Base-by-base conservation (phyloP, 2,797 vertebrate species). In the Malurus leucopterus region DNA sequence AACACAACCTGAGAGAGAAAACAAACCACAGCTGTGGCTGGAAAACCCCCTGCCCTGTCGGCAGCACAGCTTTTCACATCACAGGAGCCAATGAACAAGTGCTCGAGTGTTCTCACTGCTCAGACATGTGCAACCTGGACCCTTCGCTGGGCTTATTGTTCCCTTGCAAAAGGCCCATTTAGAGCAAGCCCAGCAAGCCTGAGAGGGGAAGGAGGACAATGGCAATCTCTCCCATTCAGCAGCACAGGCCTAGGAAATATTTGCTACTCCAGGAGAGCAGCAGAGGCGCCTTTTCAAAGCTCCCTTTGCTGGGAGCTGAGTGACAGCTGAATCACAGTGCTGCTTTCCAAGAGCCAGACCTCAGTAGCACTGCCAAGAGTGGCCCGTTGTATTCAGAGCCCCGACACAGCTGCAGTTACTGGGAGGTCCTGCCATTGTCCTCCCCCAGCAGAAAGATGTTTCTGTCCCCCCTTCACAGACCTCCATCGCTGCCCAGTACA, bases 321-420 rank as follows among this genome's bases (percentile, higher is more conserved):
- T 99, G 98, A 99, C 99, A 99, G 98, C 96, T 99, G 98, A 99
- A 99, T 98, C 96, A 96, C 95, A 90, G 85, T 54, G 89, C 97
- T 96, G 95, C 97, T 98, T 97, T 97, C 96, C 97, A 98, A 98
- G 97, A 97, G 97, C 95, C 97, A 97, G 96, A 97, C 92, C 96
- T 94, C 96, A 93, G 95, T 94, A 93, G 94, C 95, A 82, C 95
- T 95, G 96, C 96, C 94, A 96, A 95, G 95, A 91, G 89, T 96
- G 96, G 92, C 89, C 95, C 61, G 97, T 96, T 97, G 97, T 95
- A 96, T 98, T 95, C 97, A 97, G 97, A 95, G 96, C 94, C 95
- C 95, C 91, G 94, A 96, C 98, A 96, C 98, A 98, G 98, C 98
- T 98, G 97, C 98, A 97, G 96, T 97, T 97, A 96, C 98, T 98